These are phyloP conservation scores for Tribolium castaneum DNA, from an alignment of 1,140 invertebrate genomes.

Conservation along the genomic window DNA sequence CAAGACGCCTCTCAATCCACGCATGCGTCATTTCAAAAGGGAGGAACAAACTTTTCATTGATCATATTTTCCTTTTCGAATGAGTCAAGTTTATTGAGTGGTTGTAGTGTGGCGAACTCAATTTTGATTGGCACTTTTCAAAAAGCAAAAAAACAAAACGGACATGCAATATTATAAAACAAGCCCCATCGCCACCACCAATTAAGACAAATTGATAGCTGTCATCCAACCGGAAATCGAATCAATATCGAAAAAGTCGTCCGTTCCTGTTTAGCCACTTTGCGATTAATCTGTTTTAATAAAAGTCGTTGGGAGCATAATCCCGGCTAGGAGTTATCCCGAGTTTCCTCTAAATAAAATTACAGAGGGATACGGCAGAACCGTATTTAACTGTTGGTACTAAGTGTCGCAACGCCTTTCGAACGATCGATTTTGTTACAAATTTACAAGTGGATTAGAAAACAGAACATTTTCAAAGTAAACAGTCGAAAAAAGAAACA, in stretches of 20 bases:
- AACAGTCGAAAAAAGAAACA: constrained; percentile 39
- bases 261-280: background rate
- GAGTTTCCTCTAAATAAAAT: constrained; percentile 19
- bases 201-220: background rate
- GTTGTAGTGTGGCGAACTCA: constrained; percentile 19
- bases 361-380: background rate
- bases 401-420: constrained; percentile 4
- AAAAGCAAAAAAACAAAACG: constrained; percentile 6
- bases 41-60: constrained; percentile 49
- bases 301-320: constrained; percentile 10
- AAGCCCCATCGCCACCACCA: background rate
- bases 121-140: constrained; percentile 28
- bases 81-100: constrained; percentile 42
- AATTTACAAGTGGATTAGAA: constrained; percentile 14
- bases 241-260: constrained; percentile 5
- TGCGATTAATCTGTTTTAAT: constrained; percentile 14
- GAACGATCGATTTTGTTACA: constrained; percentile 23
- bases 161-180: too few relatives aligned
- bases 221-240: background rate
- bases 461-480: constrained; percentile 43
- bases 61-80: constrained; percentile 48
- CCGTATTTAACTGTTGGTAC: constrained; percentile 9
- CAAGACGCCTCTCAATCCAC: constrained; percentile 17
- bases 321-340: background rate
- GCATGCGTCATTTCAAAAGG: constrained; percentile 37